Evolutionary conservation across 2,113 vertebrate species (phyloP).

Genomic region (Thryonomys swinderianus): DNA sequence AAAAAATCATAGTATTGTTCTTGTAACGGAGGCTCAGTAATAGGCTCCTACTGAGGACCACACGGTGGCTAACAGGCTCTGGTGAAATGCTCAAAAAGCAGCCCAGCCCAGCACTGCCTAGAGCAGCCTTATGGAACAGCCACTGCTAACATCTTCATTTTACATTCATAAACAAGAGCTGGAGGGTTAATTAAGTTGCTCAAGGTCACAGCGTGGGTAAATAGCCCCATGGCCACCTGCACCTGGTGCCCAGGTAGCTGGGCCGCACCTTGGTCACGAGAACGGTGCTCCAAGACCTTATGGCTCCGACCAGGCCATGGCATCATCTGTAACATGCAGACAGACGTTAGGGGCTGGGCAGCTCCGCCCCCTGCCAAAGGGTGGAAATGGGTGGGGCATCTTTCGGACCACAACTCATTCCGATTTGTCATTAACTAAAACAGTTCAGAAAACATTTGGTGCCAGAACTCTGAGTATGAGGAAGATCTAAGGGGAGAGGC

Average conservation of each 20-base stretch:
- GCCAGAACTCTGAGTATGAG: slow-evolving; percentile 11
- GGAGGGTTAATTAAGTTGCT: not conserved
- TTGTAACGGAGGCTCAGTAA: not conserved
- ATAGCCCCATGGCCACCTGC: not conserved
- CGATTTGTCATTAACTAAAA: slow-evolving; percentile 67
- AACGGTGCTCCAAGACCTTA: not conserved
- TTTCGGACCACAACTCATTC: slow-evolving; percentile 35
- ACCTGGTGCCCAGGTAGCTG: not conserved
- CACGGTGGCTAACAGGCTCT: not conserved
- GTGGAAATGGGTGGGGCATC: not conserved
- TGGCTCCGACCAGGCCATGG: not conserved
- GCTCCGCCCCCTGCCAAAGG: not conserved
- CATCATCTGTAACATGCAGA: rapidly evolving
- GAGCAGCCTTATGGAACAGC: rapidly evolving
- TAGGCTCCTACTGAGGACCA: not conserved
- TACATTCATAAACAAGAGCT: not conserved
- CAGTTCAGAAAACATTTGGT: slow-evolving; percentile 65
- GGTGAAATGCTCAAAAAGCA: too few species aligned
- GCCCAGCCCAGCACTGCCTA: rapidly evolving
- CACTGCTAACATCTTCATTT: not conserved
- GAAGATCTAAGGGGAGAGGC: slow-evolving; percentile 25
- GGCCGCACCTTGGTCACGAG: rapidly evolving
- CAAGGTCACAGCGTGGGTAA: not conserved
- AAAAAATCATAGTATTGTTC: not conserved
- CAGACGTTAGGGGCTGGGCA: not conserved